Base-by-base conservation (phyloP, 2,113 vertebrate species). In the Sitta europaea region DNA sequence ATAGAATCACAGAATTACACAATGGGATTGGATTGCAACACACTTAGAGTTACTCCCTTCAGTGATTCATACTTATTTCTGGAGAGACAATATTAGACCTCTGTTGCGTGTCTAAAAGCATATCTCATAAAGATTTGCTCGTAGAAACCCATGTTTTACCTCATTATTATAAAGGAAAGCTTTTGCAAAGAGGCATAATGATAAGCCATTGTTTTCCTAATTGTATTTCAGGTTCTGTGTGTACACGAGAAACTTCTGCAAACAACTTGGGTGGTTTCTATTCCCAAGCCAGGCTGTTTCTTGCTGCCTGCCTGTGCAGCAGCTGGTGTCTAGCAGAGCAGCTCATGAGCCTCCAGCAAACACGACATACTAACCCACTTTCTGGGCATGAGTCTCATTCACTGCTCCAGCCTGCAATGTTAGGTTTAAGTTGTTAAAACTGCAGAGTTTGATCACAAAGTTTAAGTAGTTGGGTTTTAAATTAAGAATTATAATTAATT, bases 291-390 rank as follows among this genome's bases (percentile, higher is more conserved):
- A 87, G 35, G 38, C 24, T 73, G 42, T 20, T 86, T 51, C 65
- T 61, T 67, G 40, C 36, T 85, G 75, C 48, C 50, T 65, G 72
- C 72, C 33, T 58, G 73, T 19, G 51, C 27, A 86, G 91, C 94
- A 92, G 92, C 91, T 75, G 86, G 79, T 68, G 81, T n/a, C 51
- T 27, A 19, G 31, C 58, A 53, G 40, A 68, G 61, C 50, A 86
- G 91, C 79, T 71, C 80, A 8, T 2, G 18, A 91, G 89, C 43
- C 77, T 91, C 48, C 83, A 85, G 73, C 70, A 78, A 75, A 61
- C 58, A 36, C 27, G 53, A 92, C 90, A 96, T 1, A 92, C 92
- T 93, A 76, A 93, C 92, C 94, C 66, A 95, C 71, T 93, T 96
- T 68, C 54, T n/a, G 66, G 33, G 31, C 23, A 61, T 0, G 16